phyloP scores from a whole-genome alignment of 2,888 invertebrate genomes.

The Agonopterix alstromeriana region DNA sequence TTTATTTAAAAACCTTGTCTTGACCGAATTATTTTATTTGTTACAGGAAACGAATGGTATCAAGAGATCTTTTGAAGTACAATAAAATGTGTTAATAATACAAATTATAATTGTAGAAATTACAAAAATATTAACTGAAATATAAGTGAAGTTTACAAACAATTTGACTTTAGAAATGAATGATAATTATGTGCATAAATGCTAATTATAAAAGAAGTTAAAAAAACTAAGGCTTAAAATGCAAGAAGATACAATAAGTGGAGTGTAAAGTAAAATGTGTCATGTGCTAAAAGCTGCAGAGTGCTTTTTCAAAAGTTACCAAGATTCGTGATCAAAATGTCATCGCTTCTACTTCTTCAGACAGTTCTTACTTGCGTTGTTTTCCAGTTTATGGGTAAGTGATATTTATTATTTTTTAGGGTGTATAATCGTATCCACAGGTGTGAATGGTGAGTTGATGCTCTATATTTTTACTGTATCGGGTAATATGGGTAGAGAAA shows the following conservation, averaged over 20 bases:
- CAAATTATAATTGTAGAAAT: too few species aligned
- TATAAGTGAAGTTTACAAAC: too few species aligned
- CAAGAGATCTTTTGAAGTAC: too few species aligned
- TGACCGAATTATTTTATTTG: not conserved
- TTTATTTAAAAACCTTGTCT: conserved; percentile 3
- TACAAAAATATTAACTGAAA: too few species aligned
- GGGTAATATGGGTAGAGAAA: too few species aligned
- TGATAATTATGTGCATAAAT: too few species aligned
- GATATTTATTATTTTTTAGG: not conserved
- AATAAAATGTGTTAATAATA: too few species aligned
- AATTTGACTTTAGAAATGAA: too few species aligned
- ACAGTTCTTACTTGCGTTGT: conserved; percentile 38
- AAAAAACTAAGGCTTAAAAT: not conserved
- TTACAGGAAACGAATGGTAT: not conserved
- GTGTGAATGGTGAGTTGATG: too few species aligned
- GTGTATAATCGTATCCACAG: too few species aligned
- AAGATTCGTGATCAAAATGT: conserved; percentile 47
- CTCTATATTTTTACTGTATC: too few species aligned
- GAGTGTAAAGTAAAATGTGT: conserved; percentile 13
- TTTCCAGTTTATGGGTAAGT: conserved; percentile 57
- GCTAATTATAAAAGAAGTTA: too few species aligned
- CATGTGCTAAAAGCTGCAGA: conserved; percentile 12
- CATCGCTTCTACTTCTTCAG: conserved; percentile 32
- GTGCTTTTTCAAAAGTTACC: conserved; percentile 20
- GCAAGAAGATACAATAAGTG: conserved; percentile 1